phyloP scores from a whole-genome alignment of 2,888 invertebrate species.

The Bellardia bayeri region DNA sequence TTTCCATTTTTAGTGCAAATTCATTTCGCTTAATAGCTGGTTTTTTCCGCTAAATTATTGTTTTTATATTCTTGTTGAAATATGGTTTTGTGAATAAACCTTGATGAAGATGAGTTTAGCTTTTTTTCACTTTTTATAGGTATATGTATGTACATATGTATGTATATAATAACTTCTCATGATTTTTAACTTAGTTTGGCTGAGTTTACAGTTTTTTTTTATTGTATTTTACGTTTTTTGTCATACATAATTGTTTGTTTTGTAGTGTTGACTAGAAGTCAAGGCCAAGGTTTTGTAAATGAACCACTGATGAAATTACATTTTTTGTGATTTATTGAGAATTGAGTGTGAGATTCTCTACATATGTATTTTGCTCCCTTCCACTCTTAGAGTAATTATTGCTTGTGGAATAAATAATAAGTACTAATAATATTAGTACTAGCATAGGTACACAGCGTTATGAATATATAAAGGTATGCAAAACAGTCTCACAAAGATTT shows the following conservation, averaged over 20 bases:
- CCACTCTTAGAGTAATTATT: background rate
- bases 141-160: too few relatives aligned
- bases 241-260: constrained; percentile 15
- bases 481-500: too few relatives aligned
- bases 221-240: constrained; percentile 11
- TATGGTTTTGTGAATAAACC: constrained; percentile 8
- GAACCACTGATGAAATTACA: constrained; percentile 5
- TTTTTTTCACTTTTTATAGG: background rate
- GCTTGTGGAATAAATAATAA: background rate
- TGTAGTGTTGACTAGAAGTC: constrained; percentile 55
- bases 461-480: too few relatives aligned
- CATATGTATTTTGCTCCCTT: background rate
- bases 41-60: background rate
- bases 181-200: constrained; percentile 11
- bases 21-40: background rate
- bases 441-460: too few relatives aligned
- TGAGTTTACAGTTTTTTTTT: constrained; percentile 13
- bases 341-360: background rate
- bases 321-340: constrained; percentile 10
- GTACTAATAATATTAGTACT: background rate
- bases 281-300: constrained; percentile 60
- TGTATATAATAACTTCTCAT: background rate
- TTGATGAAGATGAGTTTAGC: constrained; percentile 24
- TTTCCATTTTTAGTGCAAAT: background rate
- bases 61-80: constrained; percentile 9